Percentiles rank a stretch among this genome's conserved stretches.
These are phyloP conservation scores for Schizaphis graminum DNA, from an alignment of 2,888 invertebrate species.

Conservation along the genomic window DNA sequence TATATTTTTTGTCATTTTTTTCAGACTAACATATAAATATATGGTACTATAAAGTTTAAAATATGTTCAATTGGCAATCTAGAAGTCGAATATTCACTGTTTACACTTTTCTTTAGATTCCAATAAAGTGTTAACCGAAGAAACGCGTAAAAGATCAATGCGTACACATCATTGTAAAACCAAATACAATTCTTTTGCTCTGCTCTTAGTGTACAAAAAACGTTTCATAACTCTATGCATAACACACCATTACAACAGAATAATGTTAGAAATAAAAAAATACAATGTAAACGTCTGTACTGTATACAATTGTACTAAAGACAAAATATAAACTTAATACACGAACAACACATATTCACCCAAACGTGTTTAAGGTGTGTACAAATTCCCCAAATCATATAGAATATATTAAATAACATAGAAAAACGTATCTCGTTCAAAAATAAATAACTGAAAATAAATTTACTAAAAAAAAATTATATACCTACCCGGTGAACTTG, in stretches of 20 bases:
- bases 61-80: not conserved
- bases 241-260: not conserved
- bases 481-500: not conserved
- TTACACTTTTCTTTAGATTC: not conserved
- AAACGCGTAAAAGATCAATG: not conserved
- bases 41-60: not conserved
- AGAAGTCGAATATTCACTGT: not conserved
- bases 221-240: not conserved
- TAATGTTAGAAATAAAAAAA: not conserved
- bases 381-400: not conserved
- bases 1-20: not conserved
- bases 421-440: not conserved
- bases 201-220: not conserved
- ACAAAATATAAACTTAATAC: not conserved
- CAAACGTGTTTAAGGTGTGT: not conserved
- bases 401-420: not conserved
- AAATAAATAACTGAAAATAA: not conserved
- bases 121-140: not conserved
- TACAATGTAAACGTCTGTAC: not conserved
- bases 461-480: not conserved
- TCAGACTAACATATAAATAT: not conserved
- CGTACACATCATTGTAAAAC: not conserved
- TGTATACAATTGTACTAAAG: not conserved
- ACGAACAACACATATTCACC: not conserved
- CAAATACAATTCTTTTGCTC: not conserved